Base-by-base conservation (phyloP, 2,888 invertebrate genomes). In the Polyommatus iphigenia region DNA sequence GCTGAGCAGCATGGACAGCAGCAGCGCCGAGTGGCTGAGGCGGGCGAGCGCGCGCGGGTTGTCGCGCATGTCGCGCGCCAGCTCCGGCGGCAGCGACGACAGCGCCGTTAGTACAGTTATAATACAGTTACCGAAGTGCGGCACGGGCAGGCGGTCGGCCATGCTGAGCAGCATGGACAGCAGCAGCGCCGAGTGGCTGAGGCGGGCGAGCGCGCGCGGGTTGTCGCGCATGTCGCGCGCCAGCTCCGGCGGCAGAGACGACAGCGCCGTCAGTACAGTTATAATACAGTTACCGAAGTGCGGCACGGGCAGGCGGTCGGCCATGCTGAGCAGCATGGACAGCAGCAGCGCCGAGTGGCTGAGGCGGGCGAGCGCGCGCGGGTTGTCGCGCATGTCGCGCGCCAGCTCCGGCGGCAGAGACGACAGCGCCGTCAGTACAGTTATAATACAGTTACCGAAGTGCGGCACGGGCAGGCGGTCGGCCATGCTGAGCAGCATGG, bases 371-470 rank as follows among this genome's bases (percentile, higher is more conserved):
- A 97, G 95, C 83, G 97, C 96, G 83, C 96, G 95, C 77, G 97
- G 96, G 91, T 97, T 97, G 85, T 96, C 96, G 85, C 96, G 95
- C 96, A 98, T 97, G 85, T 95, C 97, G 89, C 97, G 96, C 57
- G 98, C 98, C 80, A 99, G 95, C 94, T 99, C 99, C 85, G 98
- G 96, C 1, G 99, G 98, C n/a, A n/a, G n/a, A n/a, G n/a, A n/a
- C n/a, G n/a, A n/a, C 36, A 7, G 36, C 36, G 36, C 1, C 8
- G n/a, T n/a, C n/a, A n/a, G n/a, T n/a, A 36, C 36, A 36, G 36
- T 36, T 7, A 7, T n/a, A n/a, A n/a, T n/a, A 32, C 15, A 54
- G 54, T 91, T 90, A 98, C 98, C 98, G 88, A 97, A 97, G 92
- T 98, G 97, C 77, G 97, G 97, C 78, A 98, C 95, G 2, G 99